Evolutionary conservation across 1,140 invertebrate species (phyloP).

Genomic region (Cherax quadricarinatus): DNA sequence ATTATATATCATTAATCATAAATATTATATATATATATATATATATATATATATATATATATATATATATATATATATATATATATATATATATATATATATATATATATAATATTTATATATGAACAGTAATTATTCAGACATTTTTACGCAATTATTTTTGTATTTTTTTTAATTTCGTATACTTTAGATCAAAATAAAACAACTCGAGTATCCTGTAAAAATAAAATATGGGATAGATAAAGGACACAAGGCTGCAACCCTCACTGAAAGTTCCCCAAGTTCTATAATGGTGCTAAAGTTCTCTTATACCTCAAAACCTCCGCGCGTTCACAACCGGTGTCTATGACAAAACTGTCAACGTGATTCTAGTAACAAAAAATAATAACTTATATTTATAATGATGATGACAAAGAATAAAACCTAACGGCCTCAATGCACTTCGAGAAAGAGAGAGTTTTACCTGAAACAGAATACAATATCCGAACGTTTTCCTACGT

Average conservation of each 20-base stretch:
- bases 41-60: too few relatives aligned
- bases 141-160: conserved; percentile 52
- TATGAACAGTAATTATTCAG: conserved; percentile 30
- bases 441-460: too few relatives aligned
- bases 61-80: too few relatives aligned
- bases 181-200: conserved; percentile 20
- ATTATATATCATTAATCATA: conserved; percentile 41
- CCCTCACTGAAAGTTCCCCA: conserved; percentile 45
- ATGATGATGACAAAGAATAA: too few relatives aligned
- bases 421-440: too few relatives aligned
- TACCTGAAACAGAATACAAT: too few relatives aligned
- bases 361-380: not conserved
- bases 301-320: conserved; percentile 50
- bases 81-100: conserved; percentile 13
- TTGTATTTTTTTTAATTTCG: conserved; percentile 48
- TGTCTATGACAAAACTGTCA: not conserved
- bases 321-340: conserved; percentile 25
- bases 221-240: not conserved
- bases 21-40: not conserved
- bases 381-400: not conserved
- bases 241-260: conserved; percentile 30
- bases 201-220: not conserved
- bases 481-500: too few relatives aligned
- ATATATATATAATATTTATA: too few relatives aligned
- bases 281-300: conserved; percentile 58